Evolutionary conservation across 2,888 invertebrate genomes (phyloP).

Genomic region (Pheosia tremula): DNA sequence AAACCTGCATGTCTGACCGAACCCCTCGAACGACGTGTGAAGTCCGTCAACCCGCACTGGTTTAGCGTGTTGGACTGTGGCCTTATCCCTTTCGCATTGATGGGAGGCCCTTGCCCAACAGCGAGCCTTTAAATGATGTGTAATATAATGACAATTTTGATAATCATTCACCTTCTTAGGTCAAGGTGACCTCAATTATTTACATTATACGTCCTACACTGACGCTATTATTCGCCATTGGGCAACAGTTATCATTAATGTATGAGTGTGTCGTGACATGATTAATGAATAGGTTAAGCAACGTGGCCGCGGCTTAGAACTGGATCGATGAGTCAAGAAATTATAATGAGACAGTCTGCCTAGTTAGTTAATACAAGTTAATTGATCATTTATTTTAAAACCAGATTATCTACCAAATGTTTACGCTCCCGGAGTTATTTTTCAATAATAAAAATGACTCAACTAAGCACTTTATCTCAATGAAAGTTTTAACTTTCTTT

Average conservation of each 20-base stretch:
- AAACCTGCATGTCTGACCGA: too few species aligned
- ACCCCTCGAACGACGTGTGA: too few species aligned
- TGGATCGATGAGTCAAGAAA: slow-evolving; percentile 5
- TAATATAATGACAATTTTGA: background rate
- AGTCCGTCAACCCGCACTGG: too few species aligned
- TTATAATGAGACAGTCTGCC: background rate
- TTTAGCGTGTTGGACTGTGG: too few species aligned
- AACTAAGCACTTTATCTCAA: too few species aligned
- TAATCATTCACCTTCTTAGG: background rate
- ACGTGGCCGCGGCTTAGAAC: slow-evolving; percentile 9
- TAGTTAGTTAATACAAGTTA: background rate
- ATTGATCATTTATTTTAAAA: too few species aligned
- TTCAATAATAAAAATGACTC: too few species aligned
- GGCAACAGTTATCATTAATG: slow-evolving; percentile 25
- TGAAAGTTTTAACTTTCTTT: background rate
- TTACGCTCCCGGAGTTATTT: too few species aligned
- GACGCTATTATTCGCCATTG: slow-evolving; percentile 18
- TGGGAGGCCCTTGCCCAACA: too few species aligned
- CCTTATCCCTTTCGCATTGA: too few species aligned
- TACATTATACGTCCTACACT: background rate
- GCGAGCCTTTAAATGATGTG: too few species aligned
- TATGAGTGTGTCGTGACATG: slow-evolving; percentile 17
- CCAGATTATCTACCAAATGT: too few species aligned
- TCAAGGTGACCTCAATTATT: background rate
- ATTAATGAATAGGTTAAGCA: slow-evolving; percentile 27